A percentile compares a stretch with the other conserved stretches of the same genome.
These are phyloP conservation scores for Ginglymostoma cirratum DNA, from an alignment of 2,113 vertebrate genomes.

Conservation along the genomic window DNA sequence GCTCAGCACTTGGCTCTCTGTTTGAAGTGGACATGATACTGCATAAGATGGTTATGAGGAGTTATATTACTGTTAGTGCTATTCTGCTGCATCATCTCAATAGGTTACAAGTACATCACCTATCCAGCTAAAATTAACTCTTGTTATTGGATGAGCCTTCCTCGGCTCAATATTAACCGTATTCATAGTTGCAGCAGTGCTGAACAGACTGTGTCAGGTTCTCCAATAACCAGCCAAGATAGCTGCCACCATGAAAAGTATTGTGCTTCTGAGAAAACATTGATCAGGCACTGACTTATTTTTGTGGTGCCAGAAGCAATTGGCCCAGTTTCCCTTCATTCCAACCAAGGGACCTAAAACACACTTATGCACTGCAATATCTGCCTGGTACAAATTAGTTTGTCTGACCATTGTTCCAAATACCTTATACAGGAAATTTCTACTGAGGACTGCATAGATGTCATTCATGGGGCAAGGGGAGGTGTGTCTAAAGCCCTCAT, in stretches of 20 bases:
- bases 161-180: not conserved
- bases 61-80: not conserved
- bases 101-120: not conserved
- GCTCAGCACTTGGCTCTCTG: not conserved
- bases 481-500: not conserved
- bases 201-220: not conserved
- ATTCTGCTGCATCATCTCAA: not conserved
- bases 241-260: not conserved
- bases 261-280: not conserved
- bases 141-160: not conserved
- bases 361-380: not conserved
- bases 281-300: not conserved
- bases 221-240: not conserved
- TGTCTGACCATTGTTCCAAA: not conserved
- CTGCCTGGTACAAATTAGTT: not conserved
- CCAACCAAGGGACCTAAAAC: not conserved
- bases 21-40: not conserved
- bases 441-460: not conserved
- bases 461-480: not conserved
- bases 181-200: not conserved
- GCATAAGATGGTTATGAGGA: not conserved
- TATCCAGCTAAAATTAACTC: not conserved
- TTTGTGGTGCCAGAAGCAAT: not conserved
- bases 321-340: not conserved
- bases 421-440: not conserved